These are phyloP conservation scores for Porphyrio hochstetteri DNA, from an alignment of 2,113 vertebrate species.

Conservation along the genomic window DNA sequence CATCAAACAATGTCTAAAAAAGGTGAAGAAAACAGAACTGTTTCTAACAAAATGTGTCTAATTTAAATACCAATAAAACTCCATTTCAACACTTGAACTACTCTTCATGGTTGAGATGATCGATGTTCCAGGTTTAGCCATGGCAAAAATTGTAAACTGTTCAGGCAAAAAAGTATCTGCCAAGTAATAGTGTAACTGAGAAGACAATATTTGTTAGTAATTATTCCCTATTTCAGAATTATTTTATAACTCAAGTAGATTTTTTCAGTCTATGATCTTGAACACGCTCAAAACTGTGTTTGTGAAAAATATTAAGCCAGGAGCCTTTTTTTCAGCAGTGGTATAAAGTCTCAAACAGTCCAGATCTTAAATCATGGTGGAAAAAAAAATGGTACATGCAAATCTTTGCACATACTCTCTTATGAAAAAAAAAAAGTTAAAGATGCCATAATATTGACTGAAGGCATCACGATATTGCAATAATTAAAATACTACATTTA, in stretches of 20 bases:
- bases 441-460: not conserved
- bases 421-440: not conserved
- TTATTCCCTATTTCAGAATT: not conserved
- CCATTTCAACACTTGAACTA: not conserved
- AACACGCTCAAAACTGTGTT: not conserved
- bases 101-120: not conserved
- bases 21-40: not conserved
- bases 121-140: not conserved
- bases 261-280: not conserved
- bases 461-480: not conserved
- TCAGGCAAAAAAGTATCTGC: not conserved
- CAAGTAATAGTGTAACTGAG: not conserved
- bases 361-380: not conserved
- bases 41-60: not conserved
- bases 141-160: not conserved
- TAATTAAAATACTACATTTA: not conserved
- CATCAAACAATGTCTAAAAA: slow-evolving; percentile 88
- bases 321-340: not conserved
- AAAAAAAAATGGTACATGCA: not conserved
- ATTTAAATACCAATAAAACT: not conserved
- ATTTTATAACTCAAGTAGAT: not conserved
- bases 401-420: not conserved
- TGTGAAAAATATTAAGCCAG: not conserved
- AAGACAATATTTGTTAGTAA: not conserved
- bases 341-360: not conserved